Evolutionary conservation across 2,888 invertebrate species (phyloP), one percentile per base, ranked within the genome.

Genomic region (Gari tellinella): DNA sequence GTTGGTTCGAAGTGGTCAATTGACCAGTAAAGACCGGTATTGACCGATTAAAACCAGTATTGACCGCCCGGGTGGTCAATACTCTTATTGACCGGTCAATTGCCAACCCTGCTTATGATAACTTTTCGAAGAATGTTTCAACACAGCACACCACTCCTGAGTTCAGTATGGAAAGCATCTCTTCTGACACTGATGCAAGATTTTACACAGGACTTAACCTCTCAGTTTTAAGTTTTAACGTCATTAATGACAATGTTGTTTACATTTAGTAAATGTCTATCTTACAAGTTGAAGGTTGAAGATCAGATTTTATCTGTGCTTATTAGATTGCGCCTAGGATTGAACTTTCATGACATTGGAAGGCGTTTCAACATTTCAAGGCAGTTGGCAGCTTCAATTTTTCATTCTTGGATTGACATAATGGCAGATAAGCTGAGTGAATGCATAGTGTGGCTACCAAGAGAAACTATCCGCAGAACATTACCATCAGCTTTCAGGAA

Each of bases 251-350:
- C 56, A 8, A 69, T 63, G 31, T 57, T 69, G 23, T 1, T 43
- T 1, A 23, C 5, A 3, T 57, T 37, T 63, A 63, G 63, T 14
- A 51, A 56, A 49, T n/a, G 25, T 1, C 26, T 69, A 5, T 43
- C 62, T 2, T 63, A 62, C 17, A 69, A 23, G 21, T 8, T 69
- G 26, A 62, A 46, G 19, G 31, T 69, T 17, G 25, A 19, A 21
- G 38, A 69, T 37, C 70, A 64, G 25, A 70, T 70, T n/a, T n/a
- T n/a, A n/a, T 60, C 49, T n/a, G 70, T 55, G 19, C 41, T 60
- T 15, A 7, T 64, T 8, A n/a, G 70, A 25, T 38, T 60, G 0
- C 40, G 65, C 10, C 49, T 70, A 14, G 64, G 37, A n/a, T 45
- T 65, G 0, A 70, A 60, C 43, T 70, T 65, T 43, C 21, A 48